A percentile compares a stretch with the other conserved stretches of the same genome.
phyloP scores from a whole-genome alignment of 2,888 invertebrate species.

The Chrysolina haemoptera region DNA sequence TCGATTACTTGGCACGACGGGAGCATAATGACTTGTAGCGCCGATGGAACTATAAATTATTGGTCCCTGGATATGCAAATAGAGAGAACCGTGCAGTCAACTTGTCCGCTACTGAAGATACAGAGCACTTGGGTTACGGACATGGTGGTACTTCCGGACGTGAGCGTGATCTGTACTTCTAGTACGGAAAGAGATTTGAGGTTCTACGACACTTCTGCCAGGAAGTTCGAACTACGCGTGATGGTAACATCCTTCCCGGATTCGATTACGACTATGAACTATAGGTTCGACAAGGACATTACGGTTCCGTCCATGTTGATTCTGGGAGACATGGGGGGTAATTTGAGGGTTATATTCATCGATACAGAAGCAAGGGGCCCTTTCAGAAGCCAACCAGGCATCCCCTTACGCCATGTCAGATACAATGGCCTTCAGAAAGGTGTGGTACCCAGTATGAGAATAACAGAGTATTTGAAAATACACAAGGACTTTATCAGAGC shows the following conservation, averaged over 20 bases:
- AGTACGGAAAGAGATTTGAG: slow-evolving; percentile 82
- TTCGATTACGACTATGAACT: slow-evolving; percentile 74
- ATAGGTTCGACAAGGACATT: slow-evolving; percentile 75
- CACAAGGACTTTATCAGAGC: slow-evolving; percentile 72
- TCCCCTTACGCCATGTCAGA: slow-evolving; percentile 74
- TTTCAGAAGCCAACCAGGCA: slow-evolving; percentile 79
- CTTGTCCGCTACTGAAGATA: slow-evolving; percentile 74
- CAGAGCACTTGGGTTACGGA: slow-evolving; percentile 83
- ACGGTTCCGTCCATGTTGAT: slow-evolving; percentile 77
- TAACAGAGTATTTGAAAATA: slow-evolving; percentile 51
- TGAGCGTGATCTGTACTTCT: slow-evolving; percentile 83
- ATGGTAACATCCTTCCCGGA: slow-evolving; percentile 79
- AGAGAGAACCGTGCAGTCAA: slow-evolving; percentile 76
- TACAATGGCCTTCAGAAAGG: slow-evolving; percentile 70
- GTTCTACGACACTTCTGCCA: slow-evolving; percentile 85
- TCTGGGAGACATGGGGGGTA: slow-evolving; percentile 84
- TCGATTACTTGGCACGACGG: slow-evolving; percentile 76
- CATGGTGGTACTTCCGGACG: slow-evolving; percentile 82
- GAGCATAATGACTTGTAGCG: slow-evolving; percentile 82
- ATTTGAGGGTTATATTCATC: slow-evolving; percentile 77
- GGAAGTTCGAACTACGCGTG: slow-evolving; percentile 81
- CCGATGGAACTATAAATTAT: slow-evolving; percentile 84
- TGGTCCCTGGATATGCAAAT: slow-evolving; percentile 83
- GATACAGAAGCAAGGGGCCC: slow-evolving; percentile 77
- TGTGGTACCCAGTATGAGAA: slow-evolving; percentile 56